These are phyloP conservation scores for Drosophila maculinotata DNA, from an alignment of 2,888 invertebrate species.

Conservation along the genomic window DNA sequence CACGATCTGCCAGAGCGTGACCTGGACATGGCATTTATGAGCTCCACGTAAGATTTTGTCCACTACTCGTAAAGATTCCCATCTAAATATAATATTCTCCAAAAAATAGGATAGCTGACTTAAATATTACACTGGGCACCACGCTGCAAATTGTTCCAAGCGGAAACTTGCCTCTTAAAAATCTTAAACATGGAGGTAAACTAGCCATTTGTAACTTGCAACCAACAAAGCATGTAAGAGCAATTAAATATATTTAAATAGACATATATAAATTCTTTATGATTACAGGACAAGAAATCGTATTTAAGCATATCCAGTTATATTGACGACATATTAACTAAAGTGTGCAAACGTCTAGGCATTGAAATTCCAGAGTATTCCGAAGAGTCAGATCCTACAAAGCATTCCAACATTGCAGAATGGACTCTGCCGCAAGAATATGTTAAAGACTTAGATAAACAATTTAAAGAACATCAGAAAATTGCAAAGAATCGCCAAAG, in stretches of 20 bases:
- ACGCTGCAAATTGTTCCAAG: slow-evolving; percentile 98
- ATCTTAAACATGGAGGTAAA: slow-evolving; percentile 93
- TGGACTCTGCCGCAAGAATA: slow-evolving; percentile 90
- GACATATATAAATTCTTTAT: neutral
- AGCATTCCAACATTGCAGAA: slow-evolving; percentile 85
- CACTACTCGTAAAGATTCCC: neutral
- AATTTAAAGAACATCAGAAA: slow-evolving; percentile 85
- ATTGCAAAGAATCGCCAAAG: slow-evolving; percentile 9
- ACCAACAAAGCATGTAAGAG: slow-evolving; percentile 96
- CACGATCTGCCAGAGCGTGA: slow-evolving; percentile 95
- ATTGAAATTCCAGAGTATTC: slow-evolving; percentile 91
- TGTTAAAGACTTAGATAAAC: slow-evolving; percentile 87
- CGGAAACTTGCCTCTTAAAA: slow-evolving; percentile 95
- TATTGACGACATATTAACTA: slow-evolving; percentile 92
- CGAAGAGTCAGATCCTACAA: slow-evolving; percentile 89
- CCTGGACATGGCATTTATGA: slow-evolving; percentile 92
- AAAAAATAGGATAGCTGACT: slow-evolving; percentile 91
- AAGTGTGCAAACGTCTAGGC: slow-evolving; percentile 90
- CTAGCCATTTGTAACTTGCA: slow-evolving; percentile 98
- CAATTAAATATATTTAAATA: neutral
- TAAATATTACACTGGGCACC: slow-evolving; percentile 98
- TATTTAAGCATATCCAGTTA: slow-evolving; percentile 95
- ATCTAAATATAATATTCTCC: neutral
- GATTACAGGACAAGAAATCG: slow-evolving; percentile 93
- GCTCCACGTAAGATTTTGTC: slow-evolving; percentile 89